Conservation (phyloP, 2,888 invertebrate species). For the Apomyelois bistriatella region DNA sequence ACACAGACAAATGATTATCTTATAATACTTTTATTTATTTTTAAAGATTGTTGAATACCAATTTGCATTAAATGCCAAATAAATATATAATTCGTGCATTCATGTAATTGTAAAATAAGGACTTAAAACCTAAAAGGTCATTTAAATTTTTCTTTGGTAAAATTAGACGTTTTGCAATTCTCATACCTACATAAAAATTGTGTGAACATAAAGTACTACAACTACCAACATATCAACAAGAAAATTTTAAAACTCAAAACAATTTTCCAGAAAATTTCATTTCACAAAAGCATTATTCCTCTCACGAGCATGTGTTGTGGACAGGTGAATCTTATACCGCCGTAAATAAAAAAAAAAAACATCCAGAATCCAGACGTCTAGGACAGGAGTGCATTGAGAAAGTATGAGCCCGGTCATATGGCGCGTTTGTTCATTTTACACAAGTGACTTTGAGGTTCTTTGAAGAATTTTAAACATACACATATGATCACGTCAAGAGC, state of each 20-base stretch:
- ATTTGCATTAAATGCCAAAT: too few relatives aligned
- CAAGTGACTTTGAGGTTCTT: neutral
- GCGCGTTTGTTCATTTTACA: neutral
- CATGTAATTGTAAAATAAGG: too few relatives aligned
- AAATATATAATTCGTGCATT: too few relatives aligned
- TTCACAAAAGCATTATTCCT: neutral
- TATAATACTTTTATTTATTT: too few relatives aligned
- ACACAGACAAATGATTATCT: too few relatives aligned
- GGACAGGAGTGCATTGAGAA: constrained; percentile 31
- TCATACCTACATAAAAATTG: neutral
- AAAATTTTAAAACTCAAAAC: neutral
- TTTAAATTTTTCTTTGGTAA: too few relatives aligned
- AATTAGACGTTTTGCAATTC: too few relatives aligned
- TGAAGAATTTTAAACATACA: constrained; percentile 2
- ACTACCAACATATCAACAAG: neutral
- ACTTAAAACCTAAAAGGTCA: too few relatives aligned
- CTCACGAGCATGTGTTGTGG: constrained; percentile 15
- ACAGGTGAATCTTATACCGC: constrained; percentile 37
- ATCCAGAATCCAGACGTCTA: constrained; percentile 39
- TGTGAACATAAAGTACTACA: neutral
- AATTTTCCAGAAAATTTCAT: constrained; percentile 5
- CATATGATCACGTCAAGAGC: too few relatives aligned
- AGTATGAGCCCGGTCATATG: constrained; percentile 27
- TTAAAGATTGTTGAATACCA: too few relatives aligned
- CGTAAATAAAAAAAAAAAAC: constrained; percentile 36